Conservation (phyloP, 2,888 invertebrate genomes). For the Plusia festucae region DNA sequence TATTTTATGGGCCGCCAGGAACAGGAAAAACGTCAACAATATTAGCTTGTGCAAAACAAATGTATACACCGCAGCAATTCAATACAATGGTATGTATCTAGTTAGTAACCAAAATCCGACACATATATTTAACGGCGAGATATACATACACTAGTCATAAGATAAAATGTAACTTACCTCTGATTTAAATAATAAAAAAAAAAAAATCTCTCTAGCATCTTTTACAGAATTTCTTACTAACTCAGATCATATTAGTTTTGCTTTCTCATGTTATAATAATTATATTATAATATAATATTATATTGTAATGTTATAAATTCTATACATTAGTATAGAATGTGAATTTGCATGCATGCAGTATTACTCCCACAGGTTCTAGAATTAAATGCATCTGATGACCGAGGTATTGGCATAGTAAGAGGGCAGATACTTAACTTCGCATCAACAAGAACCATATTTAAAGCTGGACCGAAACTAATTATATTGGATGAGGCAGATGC, state of each 20-base stretch:
- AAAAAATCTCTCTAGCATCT: too few species aligned
- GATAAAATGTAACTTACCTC: too few species aligned
- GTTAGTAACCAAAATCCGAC: neutral
- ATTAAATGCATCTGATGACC: constrained; percentile 99
- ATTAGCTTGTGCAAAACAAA: constrained; percentile 97
- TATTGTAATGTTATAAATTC: too few species aligned
- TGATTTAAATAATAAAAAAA: too few species aligned
- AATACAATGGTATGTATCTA: constrained; percentile 95
- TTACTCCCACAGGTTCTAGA: constrained; percentile 92
- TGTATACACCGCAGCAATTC: constrained; percentile 97
- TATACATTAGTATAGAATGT: neutral
- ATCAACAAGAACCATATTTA: constrained; percentile 98
- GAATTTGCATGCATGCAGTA: neutral
- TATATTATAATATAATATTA: too few species aligned
- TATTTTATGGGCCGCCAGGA: constrained; percentile 99
- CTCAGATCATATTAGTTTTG: neutral
- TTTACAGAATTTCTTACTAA: neutral
- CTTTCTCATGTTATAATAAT: too few species aligned
- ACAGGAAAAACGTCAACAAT: constrained; percentile 99
- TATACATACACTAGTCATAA: too few species aligned
- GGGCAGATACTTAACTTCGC: constrained; percentile 98
- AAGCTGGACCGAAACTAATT: constrained; percentile 97
- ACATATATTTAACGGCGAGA: too few species aligned
- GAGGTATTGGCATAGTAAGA: constrained; percentile 98
- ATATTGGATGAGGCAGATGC: constrained; percentile 99